phyloP scores from a whole-genome alignment of 1,140 invertebrate genomes.

The Calliphora vicina region DNA sequence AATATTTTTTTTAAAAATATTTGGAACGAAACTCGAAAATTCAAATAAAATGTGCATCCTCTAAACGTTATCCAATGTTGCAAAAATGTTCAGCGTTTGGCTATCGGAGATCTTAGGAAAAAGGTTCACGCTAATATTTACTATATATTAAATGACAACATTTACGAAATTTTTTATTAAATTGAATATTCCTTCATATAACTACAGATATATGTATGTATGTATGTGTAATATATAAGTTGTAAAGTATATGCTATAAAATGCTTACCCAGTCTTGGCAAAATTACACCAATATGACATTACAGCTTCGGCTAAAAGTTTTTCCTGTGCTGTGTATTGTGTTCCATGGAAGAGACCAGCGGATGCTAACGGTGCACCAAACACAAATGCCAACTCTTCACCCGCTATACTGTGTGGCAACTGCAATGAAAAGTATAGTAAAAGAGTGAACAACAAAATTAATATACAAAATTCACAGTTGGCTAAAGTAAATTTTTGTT shows the following conservation, averaged over 20 bases:
- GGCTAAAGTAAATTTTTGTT: not conserved
- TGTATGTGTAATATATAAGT: no score
- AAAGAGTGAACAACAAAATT: not conserved
- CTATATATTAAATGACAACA: no score
- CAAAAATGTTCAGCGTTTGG: no score
- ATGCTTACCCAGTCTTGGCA: conserved; percentile 80
- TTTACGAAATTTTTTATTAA: no score
- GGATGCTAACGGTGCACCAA: conserved; percentile 85
- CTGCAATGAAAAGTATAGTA: conserved; percentile 45
- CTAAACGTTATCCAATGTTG: no score
- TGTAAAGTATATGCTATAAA: not conserved
- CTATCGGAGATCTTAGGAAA: no score
- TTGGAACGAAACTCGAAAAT: no score
- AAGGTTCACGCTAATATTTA: no score
- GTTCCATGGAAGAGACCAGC: conserved; percentile 75
- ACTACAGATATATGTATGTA: no score
- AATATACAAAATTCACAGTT: conserved; percentile 11
- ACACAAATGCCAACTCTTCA: conserved; percentile 90
- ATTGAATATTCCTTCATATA: no score
- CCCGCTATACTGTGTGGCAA: conserved; percentile 76
- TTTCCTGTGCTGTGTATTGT: conserved; percentile 78
- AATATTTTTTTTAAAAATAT: no score
- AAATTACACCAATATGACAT: conserved; percentile 92
- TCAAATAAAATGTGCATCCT: no score
- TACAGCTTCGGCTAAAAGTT: conserved; percentile 79